Conservation (phyloP, 2,797 vertebrate species). For the Diceros bicornis region DNA sequence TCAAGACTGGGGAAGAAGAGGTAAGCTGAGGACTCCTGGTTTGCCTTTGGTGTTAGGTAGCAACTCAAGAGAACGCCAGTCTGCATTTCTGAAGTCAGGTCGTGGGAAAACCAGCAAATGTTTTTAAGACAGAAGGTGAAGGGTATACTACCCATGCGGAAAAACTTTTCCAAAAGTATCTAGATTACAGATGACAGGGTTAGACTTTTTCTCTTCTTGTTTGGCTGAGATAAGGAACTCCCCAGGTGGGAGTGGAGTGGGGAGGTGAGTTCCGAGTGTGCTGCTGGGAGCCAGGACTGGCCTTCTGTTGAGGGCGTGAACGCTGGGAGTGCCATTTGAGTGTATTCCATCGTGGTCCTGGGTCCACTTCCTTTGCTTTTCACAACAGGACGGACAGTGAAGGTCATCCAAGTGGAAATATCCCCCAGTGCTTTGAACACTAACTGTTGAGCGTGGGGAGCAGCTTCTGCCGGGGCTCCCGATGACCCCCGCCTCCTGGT, state of each 20-base stretch:
- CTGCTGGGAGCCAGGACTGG: not conserved
- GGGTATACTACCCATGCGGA: not conserved
- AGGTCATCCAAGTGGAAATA: not conserved
- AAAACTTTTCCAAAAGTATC: not conserved
- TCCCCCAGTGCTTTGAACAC: not conserved
- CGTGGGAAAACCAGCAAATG: not conserved
- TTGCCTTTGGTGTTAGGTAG: not conserved
- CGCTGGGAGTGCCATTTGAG: not conserved
- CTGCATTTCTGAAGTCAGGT: not conserved
- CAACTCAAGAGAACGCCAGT: not conserved
- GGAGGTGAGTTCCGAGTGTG: no score
- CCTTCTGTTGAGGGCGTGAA: not conserved
- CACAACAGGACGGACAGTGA: not conserved
- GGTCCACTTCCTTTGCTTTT: not conserved
- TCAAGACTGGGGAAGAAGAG: rapidly evolving
- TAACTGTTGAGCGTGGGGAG: not conserved
- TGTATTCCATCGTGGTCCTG: not conserved
- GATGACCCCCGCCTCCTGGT: no score
- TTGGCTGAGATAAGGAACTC: not conserved
- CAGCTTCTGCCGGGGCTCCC: not conserved
- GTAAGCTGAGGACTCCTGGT: not conserved
- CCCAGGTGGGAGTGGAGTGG: not conserved
- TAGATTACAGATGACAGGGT: not conserved
- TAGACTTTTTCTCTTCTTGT: not conserved
- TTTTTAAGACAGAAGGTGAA: not conserved